Evolutionary conservation across 2,797 vertebrate genomes (phyloP).

Genomic region (Centropyge bicolor): DNA sequence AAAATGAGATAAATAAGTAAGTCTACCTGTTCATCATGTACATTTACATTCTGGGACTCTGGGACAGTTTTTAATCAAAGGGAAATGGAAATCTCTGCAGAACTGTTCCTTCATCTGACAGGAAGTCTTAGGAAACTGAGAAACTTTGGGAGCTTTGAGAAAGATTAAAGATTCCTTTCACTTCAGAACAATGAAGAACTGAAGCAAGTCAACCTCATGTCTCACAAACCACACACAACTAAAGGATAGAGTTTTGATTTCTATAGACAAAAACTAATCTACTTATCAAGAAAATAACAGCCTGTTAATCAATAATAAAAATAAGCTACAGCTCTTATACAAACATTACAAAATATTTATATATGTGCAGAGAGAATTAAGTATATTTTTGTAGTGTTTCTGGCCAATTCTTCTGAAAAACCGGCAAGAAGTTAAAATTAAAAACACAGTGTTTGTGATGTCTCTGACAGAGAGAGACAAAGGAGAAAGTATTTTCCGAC

Average conservation of each 20-base stretch:
- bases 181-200: not conserved
- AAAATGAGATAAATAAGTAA: too few species aligned
- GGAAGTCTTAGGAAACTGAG: not conserved
- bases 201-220: not conserved
- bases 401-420: not conserved
- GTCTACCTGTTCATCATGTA: not conserved
- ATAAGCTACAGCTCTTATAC: not conserved
- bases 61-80: not conserved
- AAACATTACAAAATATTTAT: not conserved
- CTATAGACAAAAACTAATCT: not conserved
- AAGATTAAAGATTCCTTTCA: not conserved
- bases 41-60: not conserved
- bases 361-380: not conserved
- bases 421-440: not conserved
- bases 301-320: not conserved
- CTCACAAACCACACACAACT: not conserved
- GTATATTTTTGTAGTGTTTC: not conserved
- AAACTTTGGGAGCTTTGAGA: not conserved
- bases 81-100: not conserved
- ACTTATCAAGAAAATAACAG: not conserved
- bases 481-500: slow-evolving; percentile 11
- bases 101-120: not conserved
- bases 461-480: not conserved
- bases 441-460: not conserved
- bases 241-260: not conserved